phyloP scores from a whole-genome alignment of 2,797 vertebrate species.

The Tapirus indicus region DNA sequence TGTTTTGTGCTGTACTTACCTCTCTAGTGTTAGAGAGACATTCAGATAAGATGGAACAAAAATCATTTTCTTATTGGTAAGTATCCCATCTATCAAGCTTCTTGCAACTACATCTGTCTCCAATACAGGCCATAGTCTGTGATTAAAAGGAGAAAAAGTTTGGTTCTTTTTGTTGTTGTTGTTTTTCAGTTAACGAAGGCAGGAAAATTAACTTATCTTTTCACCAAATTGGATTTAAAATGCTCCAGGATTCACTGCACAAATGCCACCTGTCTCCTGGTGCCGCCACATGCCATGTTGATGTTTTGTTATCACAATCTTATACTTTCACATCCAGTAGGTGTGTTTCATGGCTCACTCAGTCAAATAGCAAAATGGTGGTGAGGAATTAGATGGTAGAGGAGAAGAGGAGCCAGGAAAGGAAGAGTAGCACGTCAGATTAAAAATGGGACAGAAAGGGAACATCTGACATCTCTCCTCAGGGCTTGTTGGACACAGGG shows the following conservation, averaged over 20 bases:
- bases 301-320: background rate
- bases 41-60: slow-evolving; percentile 73
- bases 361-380: background rate
- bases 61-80: slow-evolving; percentile 84
- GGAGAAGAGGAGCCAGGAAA: background rate
- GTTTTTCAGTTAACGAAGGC: background rate
- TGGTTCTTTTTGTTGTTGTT: background rate
- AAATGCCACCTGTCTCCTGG: background rate
- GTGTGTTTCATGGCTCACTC: background rate
- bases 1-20: slow-evolving; percentile 71
- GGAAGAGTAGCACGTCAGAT: background rate
- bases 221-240: slow-evolving; percentile 37
- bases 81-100: slow-evolving; percentile 79
- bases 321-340: background rate
- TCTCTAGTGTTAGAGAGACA: slow-evolving; percentile 57
- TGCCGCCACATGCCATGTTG: too few relatives aligned
- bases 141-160: background rate
- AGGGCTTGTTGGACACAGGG: background rate
- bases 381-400: background rate
- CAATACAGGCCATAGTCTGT: slow-evolving; percentile 75
- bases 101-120: slow-evolving; percentile 70
- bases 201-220: background rate
- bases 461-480: background rate
- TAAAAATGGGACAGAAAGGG: background rate
- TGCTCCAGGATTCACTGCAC: background rate